Conservation (phyloP, 2,113 vertebrate genomes). For the Protobothrops flavoviridis region DNA sequence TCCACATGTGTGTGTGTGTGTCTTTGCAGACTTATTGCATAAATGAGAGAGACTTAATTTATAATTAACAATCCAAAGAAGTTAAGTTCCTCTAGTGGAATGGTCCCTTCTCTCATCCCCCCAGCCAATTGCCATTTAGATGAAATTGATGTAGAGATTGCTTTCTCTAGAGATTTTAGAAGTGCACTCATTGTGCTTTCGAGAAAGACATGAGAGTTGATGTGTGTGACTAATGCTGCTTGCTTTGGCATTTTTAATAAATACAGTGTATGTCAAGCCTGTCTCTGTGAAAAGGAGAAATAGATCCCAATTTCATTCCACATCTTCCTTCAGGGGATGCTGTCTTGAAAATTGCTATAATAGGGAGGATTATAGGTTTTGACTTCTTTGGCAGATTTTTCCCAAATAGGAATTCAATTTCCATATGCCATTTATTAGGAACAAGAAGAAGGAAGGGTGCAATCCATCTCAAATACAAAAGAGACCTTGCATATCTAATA, state of each 20-base stretch:
- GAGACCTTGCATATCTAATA: neutral
- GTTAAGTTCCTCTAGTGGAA: conserved; percentile 2
- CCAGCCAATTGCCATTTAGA: conserved; percentile 34
- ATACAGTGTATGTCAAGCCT: conserved; percentile 52
- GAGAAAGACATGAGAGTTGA: conserved; percentile 21
- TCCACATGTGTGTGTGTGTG: neutral
- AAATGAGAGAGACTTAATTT: conserved; percentile 19
- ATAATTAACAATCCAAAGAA: conserved; percentile 15
- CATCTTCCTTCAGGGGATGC: conserved; percentile 57
- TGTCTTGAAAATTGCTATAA: conserved; percentile 49
- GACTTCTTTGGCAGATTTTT: conserved; percentile 56
- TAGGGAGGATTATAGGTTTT: conserved; percentile 51
- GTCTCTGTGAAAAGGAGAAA: conserved; percentile 47
- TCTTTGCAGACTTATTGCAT: neutral
- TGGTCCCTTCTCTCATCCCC: neutral
- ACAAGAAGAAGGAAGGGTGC: neutral
- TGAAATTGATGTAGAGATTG: conserved; percentile 54
- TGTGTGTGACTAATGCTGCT: conserved; percentile 48
- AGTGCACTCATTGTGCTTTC: conserved; percentile 38
- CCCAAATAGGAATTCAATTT: conserved; percentile 29
- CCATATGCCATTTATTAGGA: neutral
- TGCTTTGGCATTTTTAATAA: conserved; percentile 61
- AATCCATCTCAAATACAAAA: neutral
- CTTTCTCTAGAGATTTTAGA: conserved; percentile 39
- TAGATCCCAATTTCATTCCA: conserved; percentile 46